A percentile compares a stretch with the other conserved stretches of the same genome.
Evolutionary conservation across 2,888 invertebrate species (phyloP).

Genomic region (Drosophila prostipennis): DNA sequence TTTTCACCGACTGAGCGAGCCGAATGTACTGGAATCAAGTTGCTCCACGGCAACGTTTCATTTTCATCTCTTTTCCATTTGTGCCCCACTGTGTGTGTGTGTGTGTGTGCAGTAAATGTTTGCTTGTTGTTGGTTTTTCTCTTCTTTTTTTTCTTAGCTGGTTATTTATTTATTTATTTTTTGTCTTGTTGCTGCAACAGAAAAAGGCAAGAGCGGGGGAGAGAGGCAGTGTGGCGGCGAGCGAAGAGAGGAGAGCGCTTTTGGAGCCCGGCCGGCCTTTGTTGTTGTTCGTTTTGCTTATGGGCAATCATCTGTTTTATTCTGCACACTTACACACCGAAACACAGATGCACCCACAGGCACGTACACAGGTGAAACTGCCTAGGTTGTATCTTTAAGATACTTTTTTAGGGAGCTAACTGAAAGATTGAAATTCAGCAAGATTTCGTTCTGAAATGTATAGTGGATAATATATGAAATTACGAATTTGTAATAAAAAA

Average conservation of each 20-base stretch:
- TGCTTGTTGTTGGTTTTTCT: conserved; percentile 49
- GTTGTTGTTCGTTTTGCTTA: conserved; percentile 67
- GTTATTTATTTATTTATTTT: conserved; percentile 72
- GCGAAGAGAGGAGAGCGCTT: conserved; percentile 44
- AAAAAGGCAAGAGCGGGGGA: not conserved
- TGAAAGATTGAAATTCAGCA: not conserved
- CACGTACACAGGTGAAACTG: conserved; percentile 17
- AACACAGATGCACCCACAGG: conserved; percentile 21
- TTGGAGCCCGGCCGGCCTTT: conserved; percentile 70
- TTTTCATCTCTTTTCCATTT: conserved; percentile 68
- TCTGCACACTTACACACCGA: conserved; percentile 58
- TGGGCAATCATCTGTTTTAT: conserved; percentile 79
- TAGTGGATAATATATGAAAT: too few relatives aligned
- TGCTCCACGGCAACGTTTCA: conserved; percentile 62
- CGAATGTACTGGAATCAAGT: conserved; percentile 56
- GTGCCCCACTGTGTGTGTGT: conserved; percentile 16
- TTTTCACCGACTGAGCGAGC: conserved; percentile 63
- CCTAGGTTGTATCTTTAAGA: not conserved
- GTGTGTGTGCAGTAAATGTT: conserved; percentile 38
- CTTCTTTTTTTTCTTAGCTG: conserved; percentile 28
- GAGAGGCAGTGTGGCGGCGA: conserved; percentile 9
- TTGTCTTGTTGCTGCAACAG: conserved; percentile 56
- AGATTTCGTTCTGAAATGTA: too few relatives aligned
- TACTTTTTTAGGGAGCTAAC: not conserved
- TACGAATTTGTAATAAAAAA: too few relatives aligned